Evolutionary conservation across 2,113 vertebrate species (phyloP), one percentile per base, ranked within the genome.

Genomic region (Copsychus sechellarum): DNA sequence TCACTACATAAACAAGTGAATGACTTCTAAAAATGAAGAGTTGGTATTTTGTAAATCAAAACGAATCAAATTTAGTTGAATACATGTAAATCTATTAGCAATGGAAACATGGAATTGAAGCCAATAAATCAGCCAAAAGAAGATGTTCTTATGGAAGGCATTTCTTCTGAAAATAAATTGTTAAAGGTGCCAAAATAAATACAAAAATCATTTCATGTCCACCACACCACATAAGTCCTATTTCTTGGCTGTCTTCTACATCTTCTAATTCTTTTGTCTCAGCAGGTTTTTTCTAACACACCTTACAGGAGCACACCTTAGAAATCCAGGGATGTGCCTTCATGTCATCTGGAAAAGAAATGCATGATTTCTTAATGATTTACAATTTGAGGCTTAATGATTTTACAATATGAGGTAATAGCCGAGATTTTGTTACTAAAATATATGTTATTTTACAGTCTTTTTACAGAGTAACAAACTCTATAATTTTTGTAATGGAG

Each of bases 271-370:
- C 48, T 70, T 67, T 12, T 0, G 0, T 88, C 33, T 69, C 16
- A 25, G 53, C 16, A 25, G 50, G 7, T 16, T 60, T 70, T 64
- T 82, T 93, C 93, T 95, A 98, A 66, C 98, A 98, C 88, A 98
- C 70, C 70, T 98, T 98, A 86, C 98, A 98, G 96, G 97, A 98
- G 51, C 98, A 98, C 65, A 98, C 94, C 72, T 98, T 98, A 48
- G 94, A 93, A 64, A 98, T 95, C 98, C 98, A 98, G 28, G 98
- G 97, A 77, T 96, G 97, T 43, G 92, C 71, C 42, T 97, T 98
- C 83, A 47, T 45, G 38, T 97, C 93, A 94, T 97, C 98, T 98
- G 88, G 53, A 96, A 97, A 96, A 93, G 56, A 97, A 95, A 95
- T 8, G 6, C 4, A 74, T 38, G 6, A 19, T 28, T 86, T 43